These are phyloP conservation scores for Sebastes iracundus DNA, from an alignment of 2,797 vertebrate species.

Conservation along the genomic window DNA sequence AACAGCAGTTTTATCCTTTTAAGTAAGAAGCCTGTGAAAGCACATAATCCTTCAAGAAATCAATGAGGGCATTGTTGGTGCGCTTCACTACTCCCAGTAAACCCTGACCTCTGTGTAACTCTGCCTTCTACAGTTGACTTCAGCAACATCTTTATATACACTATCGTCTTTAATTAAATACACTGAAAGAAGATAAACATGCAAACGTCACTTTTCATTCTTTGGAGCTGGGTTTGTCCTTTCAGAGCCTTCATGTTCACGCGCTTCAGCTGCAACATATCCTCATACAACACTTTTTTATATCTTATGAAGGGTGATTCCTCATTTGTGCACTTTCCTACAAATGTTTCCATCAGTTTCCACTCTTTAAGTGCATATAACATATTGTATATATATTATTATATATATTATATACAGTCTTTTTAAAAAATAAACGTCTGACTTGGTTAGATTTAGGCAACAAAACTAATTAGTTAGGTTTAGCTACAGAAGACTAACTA, in stretches of 20 bases:
- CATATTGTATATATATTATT: too few species aligned
- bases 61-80: conserved; percentile 32
- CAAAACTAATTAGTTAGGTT: too few species aligned
- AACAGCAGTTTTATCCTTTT: conserved; percentile 13
- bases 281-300: too few species aligned
- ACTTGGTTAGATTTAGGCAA: too few species aligned
- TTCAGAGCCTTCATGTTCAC: background rate
- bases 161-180: background rate
- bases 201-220: background rate
- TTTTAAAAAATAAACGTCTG: too few species aligned
- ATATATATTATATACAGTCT: too few species aligned
- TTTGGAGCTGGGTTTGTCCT: background rate
- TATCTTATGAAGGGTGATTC: too few species aligned
- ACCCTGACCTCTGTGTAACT: conserved; percentile 4
- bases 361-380: too few species aligned
- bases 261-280: background rate
- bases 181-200: background rate
- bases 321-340: too few species aligned
- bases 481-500: too few species aligned
- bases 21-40: conserved; percentile 5
- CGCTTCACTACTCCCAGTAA: background rate
- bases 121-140: background rate
- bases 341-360: too few species aligned
- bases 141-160: background rate
- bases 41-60: conserved; percentile 31